phyloP scores from a whole-genome alignment of 2,113 vertebrate genomes.

The Glareola pratincola region DNA sequence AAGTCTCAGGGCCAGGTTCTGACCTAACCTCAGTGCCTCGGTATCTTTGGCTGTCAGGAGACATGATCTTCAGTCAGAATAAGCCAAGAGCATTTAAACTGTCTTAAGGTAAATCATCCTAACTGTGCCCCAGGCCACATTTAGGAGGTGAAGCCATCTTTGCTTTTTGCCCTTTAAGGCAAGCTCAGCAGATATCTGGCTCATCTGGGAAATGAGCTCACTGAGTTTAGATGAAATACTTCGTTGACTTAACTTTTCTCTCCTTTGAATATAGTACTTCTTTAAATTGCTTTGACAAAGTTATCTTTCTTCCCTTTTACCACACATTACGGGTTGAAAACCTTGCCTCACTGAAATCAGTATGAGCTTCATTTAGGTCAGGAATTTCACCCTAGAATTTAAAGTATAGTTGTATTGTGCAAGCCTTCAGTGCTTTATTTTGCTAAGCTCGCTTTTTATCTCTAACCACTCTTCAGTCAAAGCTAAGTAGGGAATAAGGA shows the following conservation, averaged over 20 bases:
- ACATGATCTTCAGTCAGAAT: neutral
- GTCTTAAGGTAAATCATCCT: conserved; percentile 36
- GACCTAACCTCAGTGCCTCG: neutral
- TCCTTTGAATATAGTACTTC: neutral
- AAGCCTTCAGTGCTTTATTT: neutral
- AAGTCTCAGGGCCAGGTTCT: neutral
- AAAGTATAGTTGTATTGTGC: neutral
- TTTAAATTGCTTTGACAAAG: neutral
- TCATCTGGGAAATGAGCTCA: conserved; percentile 47
- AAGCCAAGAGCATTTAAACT: conserved; percentile 30
- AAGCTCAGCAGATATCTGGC: conserved; percentile 29
- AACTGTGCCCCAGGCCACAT: conserved; percentile 37
- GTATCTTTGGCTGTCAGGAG: conserved; percentile 6
- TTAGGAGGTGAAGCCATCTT: conserved; percentile 20
- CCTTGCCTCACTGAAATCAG: neutral
- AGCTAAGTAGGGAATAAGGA: neutral
- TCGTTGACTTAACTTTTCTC: neutral
- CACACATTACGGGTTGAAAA: neutral
- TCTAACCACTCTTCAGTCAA: neutral
- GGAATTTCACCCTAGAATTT: neutral
- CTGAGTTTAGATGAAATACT: conserved; percentile 27
- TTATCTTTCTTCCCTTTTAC: neutral
- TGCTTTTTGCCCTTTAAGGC: conserved; percentile 32
- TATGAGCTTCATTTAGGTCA: neutral
- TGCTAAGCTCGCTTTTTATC: neutral